Evolutionary conservation across 2,113 vertebrate genomes (phyloP).

Genomic region (Cephalopholis sonnerati): DNA sequence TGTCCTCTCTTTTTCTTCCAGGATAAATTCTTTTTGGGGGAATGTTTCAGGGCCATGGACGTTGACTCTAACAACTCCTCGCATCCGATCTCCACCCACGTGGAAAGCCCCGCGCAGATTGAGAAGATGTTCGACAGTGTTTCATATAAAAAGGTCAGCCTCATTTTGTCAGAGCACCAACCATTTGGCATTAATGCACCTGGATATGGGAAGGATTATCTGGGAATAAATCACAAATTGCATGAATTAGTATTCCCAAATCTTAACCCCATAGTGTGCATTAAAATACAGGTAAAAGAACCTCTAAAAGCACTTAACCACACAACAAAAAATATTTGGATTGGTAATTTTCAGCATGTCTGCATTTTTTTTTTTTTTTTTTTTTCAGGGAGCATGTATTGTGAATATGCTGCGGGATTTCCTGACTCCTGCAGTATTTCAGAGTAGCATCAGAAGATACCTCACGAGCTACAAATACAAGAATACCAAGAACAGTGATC

Average conservation of each 20-base stretch:
- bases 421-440: conserved; percentile 88
- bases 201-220: no score
- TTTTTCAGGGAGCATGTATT: conserved; percentile 95
- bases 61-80: conserved; percentile 92
- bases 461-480: conserved; percentile 90
- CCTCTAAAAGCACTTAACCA: no score
- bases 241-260: neutral
- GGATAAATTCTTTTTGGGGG: conserved; percentile 90
- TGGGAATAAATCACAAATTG: no score
- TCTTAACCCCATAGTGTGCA: neutral
- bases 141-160: conserved; percentile 91
- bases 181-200: no score
- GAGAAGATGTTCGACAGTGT: conserved; percentile 94
- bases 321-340: neutral
- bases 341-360: neutral
- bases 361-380: conserved; percentile 15
- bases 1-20: conserved; percentile 60
- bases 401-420: conserved; percentile 93
- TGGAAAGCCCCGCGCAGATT: conserved; percentile 92
- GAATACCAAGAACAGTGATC: conserved; percentile 90
- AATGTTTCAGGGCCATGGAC: conserved; percentile 92
- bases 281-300: neutral
- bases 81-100: conserved; percentile 90
- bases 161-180: neutral
- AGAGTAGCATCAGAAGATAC: conserved; percentile 89